Evolutionary conservation across 2,797 vertebrate genomes (phyloP).

Genomic region (Neosilurus mollespiculum): DNA sequence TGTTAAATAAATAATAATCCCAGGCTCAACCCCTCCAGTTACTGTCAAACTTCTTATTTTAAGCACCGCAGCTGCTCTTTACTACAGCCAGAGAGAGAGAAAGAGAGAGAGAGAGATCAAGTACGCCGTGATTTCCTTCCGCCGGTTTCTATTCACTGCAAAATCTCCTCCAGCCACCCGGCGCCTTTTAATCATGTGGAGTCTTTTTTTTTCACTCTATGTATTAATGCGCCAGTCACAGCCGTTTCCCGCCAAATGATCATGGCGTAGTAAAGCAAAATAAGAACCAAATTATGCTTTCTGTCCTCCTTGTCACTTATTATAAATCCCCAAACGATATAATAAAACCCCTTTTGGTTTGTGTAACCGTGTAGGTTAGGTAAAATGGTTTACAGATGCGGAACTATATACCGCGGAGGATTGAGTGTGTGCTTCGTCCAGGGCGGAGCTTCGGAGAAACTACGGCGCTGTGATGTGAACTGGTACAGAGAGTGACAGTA

Average conservation of each 20-base stretch:
- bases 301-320: neutral
- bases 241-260: conserved; percentile 61
- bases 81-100: neutral
- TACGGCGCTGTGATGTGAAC: neutral
- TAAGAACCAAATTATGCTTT: neutral
- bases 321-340: neutral
- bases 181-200: conserved; percentile 58
- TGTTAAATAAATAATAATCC: conserved; percentile 52
- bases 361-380: neutral
- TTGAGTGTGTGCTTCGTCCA: neutral
- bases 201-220: conserved; percentile 13
- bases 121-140: neutral
- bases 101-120: no score
- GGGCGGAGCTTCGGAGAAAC: conserved; percentile 44
- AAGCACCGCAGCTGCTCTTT: neutral
- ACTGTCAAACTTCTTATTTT: neutral
- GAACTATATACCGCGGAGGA: conserved; percentile 36
- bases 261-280: conserved; percentile 27
- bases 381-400: neutral
- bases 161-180: conserved; percentile 47
- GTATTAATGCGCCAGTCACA: conserved; percentile 44
- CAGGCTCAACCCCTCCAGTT: conserved; percentile 35
- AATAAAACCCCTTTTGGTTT: neutral
- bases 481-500: neutral
- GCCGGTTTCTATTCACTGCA: conserved; percentile 53